Evolutionary conservation across 2,888 invertebrate species (phyloP).

Genomic region (Leucophora obtusa): DNA sequence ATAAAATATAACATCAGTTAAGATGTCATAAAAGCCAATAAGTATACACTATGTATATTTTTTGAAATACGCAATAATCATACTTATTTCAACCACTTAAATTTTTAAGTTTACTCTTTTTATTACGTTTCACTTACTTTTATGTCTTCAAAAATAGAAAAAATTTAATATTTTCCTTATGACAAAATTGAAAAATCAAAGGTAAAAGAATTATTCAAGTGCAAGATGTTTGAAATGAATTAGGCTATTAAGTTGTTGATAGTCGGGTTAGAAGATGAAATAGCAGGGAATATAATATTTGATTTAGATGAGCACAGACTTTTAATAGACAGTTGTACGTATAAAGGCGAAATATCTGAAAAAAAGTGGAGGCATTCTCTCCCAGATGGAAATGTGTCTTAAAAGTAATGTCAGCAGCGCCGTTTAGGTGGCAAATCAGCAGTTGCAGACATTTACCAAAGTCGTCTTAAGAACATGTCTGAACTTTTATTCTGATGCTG

Average conservation of each 20-base stretch:
- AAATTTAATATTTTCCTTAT: neutral
- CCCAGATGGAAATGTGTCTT: no score
- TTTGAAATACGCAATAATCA: conserved; percentile 46
- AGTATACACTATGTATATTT: conserved; percentile 24
- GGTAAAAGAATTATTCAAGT: neutral
- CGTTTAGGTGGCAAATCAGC: no score
- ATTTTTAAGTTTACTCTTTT: conserved; percentile 42
- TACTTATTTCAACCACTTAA: conserved; percentile 57
- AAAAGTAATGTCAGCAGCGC: no score
- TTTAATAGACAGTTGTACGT: no score
- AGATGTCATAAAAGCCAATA: conserved; percentile 60
- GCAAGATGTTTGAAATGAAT: neutral
- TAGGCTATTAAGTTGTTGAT: no score
- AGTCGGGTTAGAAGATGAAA: neutral
- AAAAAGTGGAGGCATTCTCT: no score
- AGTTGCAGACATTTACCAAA: no score
- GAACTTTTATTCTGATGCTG: no score
- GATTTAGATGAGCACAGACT: no score
- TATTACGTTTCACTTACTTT: conserved; percentile 42
- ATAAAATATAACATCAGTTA: conserved; percentile 48
- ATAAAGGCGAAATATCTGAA: no score
- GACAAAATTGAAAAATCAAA: neutral
- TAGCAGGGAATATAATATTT: no score
- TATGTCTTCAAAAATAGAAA: conserved; percentile 3
- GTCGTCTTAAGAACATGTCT: no score